phyloP scores from a whole-genome alignment of 1,140 invertebrate genomes.

The Aplysia californica region DNA sequence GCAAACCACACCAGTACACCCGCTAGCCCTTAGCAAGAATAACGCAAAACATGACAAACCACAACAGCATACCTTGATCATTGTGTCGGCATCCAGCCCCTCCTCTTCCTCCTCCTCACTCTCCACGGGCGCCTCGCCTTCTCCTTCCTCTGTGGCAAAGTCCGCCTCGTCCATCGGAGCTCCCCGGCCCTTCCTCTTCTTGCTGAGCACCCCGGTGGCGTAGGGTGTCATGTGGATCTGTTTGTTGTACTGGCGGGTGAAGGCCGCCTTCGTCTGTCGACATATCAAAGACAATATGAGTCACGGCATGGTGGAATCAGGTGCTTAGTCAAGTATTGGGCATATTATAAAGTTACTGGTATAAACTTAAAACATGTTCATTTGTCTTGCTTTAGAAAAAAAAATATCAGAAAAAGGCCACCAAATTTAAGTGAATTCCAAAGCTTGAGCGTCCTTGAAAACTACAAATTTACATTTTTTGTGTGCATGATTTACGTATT shows the following conservation, averaged over 20 bases:
- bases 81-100: slow-evolving; percentile 78
- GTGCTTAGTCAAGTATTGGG: too few species aligned
- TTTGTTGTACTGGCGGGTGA: slow-evolving; percentile 94
- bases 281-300: background rate
- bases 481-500: too few species aligned
- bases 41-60: background rate
- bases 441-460: too few species aligned
- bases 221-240: slow-evolving; percentile 79
- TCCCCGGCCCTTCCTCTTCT: slow-evolving; percentile 69
- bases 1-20: background rate
- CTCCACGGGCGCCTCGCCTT: slow-evolving; percentile 63
- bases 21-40: background rate
- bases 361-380: too few species aligned
- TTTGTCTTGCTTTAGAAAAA: too few species aligned
- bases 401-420: too few species aligned
- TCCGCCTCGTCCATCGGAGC: slow-evolving; percentile 39
- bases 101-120: slow-evolving; percentile 73
- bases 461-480: too few species aligned
- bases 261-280: slow-evolving; percentile 85
- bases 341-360: too few species aligned
- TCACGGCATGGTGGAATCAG: too few species aligned
- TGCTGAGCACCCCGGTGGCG: slow-evolving; percentile 71
- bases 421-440: too few species aligned
- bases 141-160: slow-evolving; percentile 37
- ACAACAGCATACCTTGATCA: slow-evolving; percentile 79